Conservation (phyloP, 2,888 invertebrate species). For the Maniola hyperantus region DNA sequence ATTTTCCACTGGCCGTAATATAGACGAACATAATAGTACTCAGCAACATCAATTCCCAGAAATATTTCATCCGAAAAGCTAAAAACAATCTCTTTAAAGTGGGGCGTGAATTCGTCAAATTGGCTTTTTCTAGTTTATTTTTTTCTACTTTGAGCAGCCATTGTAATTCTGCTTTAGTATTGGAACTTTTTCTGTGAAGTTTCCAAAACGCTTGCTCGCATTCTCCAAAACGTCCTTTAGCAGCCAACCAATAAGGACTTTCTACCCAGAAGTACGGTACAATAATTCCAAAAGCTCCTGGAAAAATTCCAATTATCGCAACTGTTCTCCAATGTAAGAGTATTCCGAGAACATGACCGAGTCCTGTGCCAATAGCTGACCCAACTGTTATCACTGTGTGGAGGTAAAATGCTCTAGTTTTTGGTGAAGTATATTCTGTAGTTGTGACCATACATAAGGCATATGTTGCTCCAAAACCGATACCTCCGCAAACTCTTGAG, state of each 20-base stretch:
- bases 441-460: too few species aligned
- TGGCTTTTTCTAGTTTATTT: conserved; percentile 23
- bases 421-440: too few species aligned
- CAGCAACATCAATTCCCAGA: conserved; percentile 31
- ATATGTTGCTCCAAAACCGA: too few species aligned
- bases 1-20: conserved; percentile 33
- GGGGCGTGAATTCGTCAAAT: not conserved
- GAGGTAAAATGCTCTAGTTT: too few species aligned
- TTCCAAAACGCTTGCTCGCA: conserved; percentile 31
- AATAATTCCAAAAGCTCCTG: conserved; percentile 28
- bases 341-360: conserved; percentile 35
- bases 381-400: too few species aligned
- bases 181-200: conserved; percentile 26
- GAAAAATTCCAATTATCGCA: conserved; percentile 34
- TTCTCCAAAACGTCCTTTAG: conserved; percentile 36
- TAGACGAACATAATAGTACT: conserved; percentile 30
- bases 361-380: conserved; percentile 25
- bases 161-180: conserved; percentile 35
- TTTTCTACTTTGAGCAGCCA: conserved; percentile 38
- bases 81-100: conserved; percentile 13
- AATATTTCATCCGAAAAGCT: conserved; percentile 30
- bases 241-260: conserved; percentile 41
- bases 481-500: too few species aligned
- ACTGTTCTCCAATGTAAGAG: conserved; percentile 38
- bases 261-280: conserved; percentile 36